Percentiles rank a stretch among this genome's conserved stretches.
Conservation (phyloP, 2,888 invertebrate genomes). For the Campaea margaritaria region DNA sequence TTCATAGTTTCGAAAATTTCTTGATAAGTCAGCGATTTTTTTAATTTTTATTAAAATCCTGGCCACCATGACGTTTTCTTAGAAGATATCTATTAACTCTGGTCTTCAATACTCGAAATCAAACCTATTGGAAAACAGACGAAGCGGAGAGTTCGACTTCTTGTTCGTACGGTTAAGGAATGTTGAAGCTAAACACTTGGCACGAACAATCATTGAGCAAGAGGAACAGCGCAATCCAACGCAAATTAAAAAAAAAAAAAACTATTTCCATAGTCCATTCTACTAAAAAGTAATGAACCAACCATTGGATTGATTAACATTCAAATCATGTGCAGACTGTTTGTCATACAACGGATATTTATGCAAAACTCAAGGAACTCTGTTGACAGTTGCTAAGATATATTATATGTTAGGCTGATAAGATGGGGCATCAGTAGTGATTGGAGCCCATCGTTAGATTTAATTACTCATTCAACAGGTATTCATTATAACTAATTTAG, state of each 20-base stretch:
- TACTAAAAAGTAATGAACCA: slow-evolving; percentile 1
- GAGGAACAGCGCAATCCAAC: no score
- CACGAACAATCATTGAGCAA: no score
- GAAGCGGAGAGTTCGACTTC: no score
- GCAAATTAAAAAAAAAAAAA: not conserved
- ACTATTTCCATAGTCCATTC: slow-evolving; percentile 1
- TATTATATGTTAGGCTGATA: not conserved
- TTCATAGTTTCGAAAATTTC: no score
- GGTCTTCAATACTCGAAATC: no score
- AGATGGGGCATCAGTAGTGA: slow-evolving; percentile 2
- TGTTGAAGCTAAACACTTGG: no score
- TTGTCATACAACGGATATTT: slow-evolving; percentile 23
- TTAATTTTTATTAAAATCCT: no score
- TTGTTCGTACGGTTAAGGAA: no score
- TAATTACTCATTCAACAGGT: slow-evolving; percentile 5
- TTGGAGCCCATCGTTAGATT: not conserved
- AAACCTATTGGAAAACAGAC: no score
- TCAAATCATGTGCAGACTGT: slow-evolving; percentile 21
- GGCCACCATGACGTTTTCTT: no score
- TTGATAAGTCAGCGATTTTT: no score
- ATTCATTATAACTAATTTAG: not conserved
- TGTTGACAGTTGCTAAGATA: slow-evolving; percentile 1
- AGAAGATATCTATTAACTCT: no score
- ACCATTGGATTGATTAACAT: slow-evolving; percentile 24
- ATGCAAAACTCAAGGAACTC: slow-evolving; percentile 23